Evolutionary conservation across 2,888 invertebrate genomes (phyloP), one percentile per base, ranked within the genome.

Genomic region (Zhengitettix transpicula): DNA sequence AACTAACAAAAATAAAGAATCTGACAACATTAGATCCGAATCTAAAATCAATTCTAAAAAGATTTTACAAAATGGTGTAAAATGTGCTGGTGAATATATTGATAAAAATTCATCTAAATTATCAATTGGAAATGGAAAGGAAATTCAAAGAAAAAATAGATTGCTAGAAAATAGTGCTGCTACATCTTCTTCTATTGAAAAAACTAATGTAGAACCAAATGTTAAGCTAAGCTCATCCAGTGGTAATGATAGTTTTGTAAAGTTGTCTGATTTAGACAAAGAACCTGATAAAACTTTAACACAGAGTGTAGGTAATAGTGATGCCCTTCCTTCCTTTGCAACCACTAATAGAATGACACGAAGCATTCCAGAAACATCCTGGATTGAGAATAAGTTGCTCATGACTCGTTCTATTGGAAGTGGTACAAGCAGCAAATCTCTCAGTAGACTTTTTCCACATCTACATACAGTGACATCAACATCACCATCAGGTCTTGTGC

Each of bases 231-330:
- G 7, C 28, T 28, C 28, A 28, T 28, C 28, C 7, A 28, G 28
- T 28, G 47, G 47, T 47, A 47, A n/a, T 47, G 47, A 12, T 5
- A 47, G 47, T 59, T 86, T 87, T 69, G 89, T 90, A 0, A 83
- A 83, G 68, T 74, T 90, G 10, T 89, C 89, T 1, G 89, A 90
- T 70, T 77, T 90, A 71, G 88, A 89, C 69, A 85, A 84, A 67
- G 65, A 62, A 60, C 66, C 65, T 51, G 58, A 56, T 17, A 66
- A 55, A 41, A 63, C 59, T 56, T 60, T 51, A 42, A 60, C 54
- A 58, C 28, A 28, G 54, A 58, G 51, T n/a, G 42, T n/a, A 41
- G 58, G 56, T 41, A 41, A 17, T 16, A 52, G 42, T 40, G 62
- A 62, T 9, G 47, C 57, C 10, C 56, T 57, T 17, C 56, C 60